A percentile compares a stretch with the other conserved stretches of the same genome.
Conservation (phyloP, 2,888 invertebrate genomes). For the Brassicogethes aeneus region DNA sequence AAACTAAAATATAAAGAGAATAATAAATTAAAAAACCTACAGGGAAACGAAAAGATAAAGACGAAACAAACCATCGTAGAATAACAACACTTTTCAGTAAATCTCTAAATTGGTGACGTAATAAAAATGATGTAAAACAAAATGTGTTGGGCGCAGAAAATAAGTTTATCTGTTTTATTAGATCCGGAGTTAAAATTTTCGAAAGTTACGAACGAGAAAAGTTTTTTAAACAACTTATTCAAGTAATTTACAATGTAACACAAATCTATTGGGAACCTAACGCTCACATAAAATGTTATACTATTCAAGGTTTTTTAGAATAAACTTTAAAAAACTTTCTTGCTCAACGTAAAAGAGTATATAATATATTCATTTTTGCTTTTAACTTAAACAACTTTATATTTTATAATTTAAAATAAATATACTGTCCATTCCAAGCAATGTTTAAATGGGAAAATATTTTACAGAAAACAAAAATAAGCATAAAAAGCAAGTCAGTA, state of each 20-base stretch:
- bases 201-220: constrained; percentile 10
- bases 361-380: too few relatives aligned
- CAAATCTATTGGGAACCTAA: constrained; percentile 7
- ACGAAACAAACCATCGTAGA: constrained; percentile 29
- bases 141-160: constrained; percentile 25
- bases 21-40: constrained; percentile 32
- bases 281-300: not conserved
- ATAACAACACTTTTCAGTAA: constrained; percentile 30
- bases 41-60: constrained; percentile 28
- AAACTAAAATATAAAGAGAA: constrained; percentile 32
- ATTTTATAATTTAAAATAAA: too few relatives aligned
- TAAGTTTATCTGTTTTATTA: constrained; percentile 26
- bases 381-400: too few relatives aligned
- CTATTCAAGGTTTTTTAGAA: too few relatives aligned
- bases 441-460: too few relatives aligned
- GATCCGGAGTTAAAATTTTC: constrained; percentile 16
- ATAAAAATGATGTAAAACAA: constrained; percentile 33
- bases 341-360: too few relatives aligned
- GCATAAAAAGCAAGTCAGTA: too few relatives aligned
- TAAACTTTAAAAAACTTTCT: too few relatives aligned
- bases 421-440: too few relatives aligned
- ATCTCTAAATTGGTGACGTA: constrained; percentile 28
- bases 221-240: constrained; percentile 8
- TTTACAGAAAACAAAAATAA: too few relatives aligned
- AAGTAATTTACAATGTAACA: constrained; percentile 7